These are phyloP conservation scores for Pipistrellus nathusii DNA, from an alignment of 2,797 vertebrate genomes.

Conservation along the genomic window DNA sequence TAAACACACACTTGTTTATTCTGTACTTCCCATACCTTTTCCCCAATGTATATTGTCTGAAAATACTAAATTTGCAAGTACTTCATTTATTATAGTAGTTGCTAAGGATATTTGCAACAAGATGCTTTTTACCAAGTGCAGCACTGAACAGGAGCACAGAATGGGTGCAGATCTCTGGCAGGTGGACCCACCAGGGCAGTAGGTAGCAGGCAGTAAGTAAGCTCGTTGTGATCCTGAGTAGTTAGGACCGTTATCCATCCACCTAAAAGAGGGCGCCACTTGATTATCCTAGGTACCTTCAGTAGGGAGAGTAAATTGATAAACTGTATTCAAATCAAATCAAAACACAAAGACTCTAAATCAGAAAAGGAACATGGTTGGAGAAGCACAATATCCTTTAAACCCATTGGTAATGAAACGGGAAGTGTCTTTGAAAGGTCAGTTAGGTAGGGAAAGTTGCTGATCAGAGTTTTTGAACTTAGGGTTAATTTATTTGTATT, in stretches of 20 bases:
- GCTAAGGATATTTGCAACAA: neutral
- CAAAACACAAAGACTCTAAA: neutral
- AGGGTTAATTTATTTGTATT: neutral
- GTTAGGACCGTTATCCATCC: neutral
- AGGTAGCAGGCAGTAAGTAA: neutral
- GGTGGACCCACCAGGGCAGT: neutral
- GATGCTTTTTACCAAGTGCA: neutral
- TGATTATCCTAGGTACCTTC: neutral
- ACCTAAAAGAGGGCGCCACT: neutral
- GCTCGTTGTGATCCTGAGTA: neutral
- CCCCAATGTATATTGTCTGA: neutral
- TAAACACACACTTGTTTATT: neutral
- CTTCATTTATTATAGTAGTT: neutral
- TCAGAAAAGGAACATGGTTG: neutral
- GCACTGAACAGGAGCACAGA: neutral
- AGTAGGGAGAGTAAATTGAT: neutral
- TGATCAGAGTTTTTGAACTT: constrained; percentile 4
- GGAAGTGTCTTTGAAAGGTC: constrained; percentile 9
- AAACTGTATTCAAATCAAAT: neutral
- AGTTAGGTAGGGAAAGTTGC: neutral
- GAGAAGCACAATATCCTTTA: neutral
- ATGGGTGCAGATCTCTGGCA: neutral
- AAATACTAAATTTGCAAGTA: neutral
- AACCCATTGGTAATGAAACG: neutral
- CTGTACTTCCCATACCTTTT: neutral